A percentile compares a stretch with the other conserved stretches of the same genome.
Evolutionary conservation across 2,888 invertebrate genomes (phyloP).

Genomic region (Oegoconia quadripuncta): DNA sequence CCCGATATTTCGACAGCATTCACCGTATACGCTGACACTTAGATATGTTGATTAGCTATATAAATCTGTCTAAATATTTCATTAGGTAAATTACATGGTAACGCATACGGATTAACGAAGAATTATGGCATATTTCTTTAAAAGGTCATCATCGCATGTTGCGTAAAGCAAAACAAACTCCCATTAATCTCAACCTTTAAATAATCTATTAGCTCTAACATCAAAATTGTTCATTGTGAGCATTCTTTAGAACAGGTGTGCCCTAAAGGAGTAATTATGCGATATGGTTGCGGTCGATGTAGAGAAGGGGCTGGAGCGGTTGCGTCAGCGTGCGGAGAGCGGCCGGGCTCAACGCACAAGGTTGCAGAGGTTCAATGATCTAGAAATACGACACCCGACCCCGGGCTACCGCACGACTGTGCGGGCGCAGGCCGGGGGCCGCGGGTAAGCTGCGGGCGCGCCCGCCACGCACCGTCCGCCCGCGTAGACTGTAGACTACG

Average conservation of each 20-base stretch:
- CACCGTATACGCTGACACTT: too few relatives aligned
- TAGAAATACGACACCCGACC: slow-evolving; percentile 76
- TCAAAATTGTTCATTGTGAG: slow-evolving; percentile 56
- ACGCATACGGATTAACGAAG: slow-evolving; percentile 2
- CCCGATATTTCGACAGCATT: too few relatives aligned
- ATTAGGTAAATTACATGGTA: not conserved
- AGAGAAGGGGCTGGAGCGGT: slow-evolving; percentile 72
- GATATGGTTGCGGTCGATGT: slow-evolving; percentile 55
- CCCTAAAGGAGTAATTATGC: slow-evolving; percentile 74
- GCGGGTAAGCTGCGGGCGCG: slow-evolving; percentile 7
- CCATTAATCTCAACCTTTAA: slow-evolving; percentile 69
- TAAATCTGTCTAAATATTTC: too few relatives aligned
- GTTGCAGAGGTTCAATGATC: slow-evolving; percentile 79
- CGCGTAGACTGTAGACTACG: slow-evolving; percentile 29
- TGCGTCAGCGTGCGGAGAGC: slow-evolving; percentile 74
- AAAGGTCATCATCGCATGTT: slow-evolving; percentile 28
- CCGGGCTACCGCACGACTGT: slow-evolving; percentile 53
- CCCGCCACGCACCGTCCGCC: slow-evolving; percentile 10
- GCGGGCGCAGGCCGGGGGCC: slow-evolving; percentile 28
- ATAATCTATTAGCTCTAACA: slow-evolving; percentile 54
- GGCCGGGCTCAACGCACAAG: slow-evolving; percentile 76
- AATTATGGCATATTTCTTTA: slow-evolving; percentile 17
- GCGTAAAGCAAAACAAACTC: slow-evolving; percentile 48
- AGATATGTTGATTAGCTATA: too few relatives aligned
- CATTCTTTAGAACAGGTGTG: slow-evolving; percentile 62